These are phyloP conservation scores for Etia nguti DNA, from an alignment of 2,113 vertebrate species.

Conservation along the genomic window DNA sequence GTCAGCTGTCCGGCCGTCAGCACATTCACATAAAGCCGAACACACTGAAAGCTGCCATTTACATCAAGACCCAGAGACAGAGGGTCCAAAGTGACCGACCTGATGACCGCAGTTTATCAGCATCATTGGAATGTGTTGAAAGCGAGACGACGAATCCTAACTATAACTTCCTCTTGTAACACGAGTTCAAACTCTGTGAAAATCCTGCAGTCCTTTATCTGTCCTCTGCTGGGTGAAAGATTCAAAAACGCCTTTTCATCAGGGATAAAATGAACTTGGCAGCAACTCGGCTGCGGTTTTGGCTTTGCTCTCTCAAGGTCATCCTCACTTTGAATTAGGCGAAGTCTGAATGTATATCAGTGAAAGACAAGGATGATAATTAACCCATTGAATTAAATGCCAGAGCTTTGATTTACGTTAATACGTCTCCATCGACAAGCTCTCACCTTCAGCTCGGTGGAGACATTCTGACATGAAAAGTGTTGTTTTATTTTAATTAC, in stretches of 20 bases:
- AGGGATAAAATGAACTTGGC: conserved; percentile 51
- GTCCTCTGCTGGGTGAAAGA: conserved; percentile 29
- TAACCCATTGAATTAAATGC: not conserved
- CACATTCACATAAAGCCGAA: conserved; percentile 32
- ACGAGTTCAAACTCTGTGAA: not conserved
- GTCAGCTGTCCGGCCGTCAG: conserved; percentile 19
- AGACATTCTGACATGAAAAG: not conserved
- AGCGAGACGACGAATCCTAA: conserved; percentile 1
- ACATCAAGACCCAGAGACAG: not conserved
- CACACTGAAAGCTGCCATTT: not conserved
- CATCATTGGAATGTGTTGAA: conserved; percentile 48
- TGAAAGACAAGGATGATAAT: not conserved
- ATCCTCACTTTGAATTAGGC: not conserved
- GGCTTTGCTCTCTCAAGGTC: conserved; percentile 48
- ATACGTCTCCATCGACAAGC: not conserved
- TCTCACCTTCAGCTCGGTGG: not conserved
- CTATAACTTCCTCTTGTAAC: conserved; percentile 17
- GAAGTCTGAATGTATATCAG: not conserved
- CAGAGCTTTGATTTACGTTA: not conserved
- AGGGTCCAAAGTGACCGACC: not conserved
- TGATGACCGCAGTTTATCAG: conserved; percentile 8
- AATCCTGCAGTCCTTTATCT: conserved; percentile 23
- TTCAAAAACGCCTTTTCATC: conserved; percentile 47
- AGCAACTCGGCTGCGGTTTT: not conserved
- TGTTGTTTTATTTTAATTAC: not conserved